Percentiles rank a stretch among this genome's conserved stretches.
Conservation (phyloP, 2,888 invertebrate species). For the Idaea straminata region DNA sequence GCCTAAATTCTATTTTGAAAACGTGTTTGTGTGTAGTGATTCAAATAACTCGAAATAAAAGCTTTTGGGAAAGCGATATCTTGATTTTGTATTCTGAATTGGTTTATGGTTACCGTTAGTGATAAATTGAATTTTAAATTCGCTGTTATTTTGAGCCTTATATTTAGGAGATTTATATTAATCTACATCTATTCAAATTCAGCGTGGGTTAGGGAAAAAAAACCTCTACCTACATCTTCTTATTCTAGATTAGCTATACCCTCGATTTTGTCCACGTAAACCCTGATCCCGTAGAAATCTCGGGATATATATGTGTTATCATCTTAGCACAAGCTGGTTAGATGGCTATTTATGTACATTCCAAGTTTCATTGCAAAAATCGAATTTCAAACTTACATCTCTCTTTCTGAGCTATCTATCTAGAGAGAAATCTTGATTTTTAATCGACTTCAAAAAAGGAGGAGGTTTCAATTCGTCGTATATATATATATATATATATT, state of each 20-base stretch:
- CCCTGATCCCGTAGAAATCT: too few species aligned
- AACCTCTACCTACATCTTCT: background rate
- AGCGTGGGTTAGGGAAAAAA: background rate
- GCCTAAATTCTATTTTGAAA: slow-evolving; percentile 3
- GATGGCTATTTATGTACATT: too few species aligned
- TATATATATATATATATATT: too few species aligned
- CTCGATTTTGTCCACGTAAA: background rate
- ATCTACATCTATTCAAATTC: background rate
- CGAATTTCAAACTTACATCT: too few species aligned
- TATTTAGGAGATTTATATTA: background rate
- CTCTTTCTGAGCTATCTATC: too few species aligned
- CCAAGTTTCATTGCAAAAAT: too few species aligned
- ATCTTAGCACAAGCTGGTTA: too few species aligned
- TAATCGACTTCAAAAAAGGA: too few species aligned
- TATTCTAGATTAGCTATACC: background rate
- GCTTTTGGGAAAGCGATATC: background rate
- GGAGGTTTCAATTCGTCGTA: too few species aligned
- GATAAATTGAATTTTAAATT: background rate
- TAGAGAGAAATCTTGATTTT: too few species aligned
- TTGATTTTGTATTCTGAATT: background rate
- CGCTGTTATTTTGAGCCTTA: slow-evolving; percentile 12
- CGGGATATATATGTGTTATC: too few species aligned
- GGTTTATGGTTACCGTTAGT: background rate
- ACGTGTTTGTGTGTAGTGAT: slow-evolving; percentile 1
- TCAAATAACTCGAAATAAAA: background rate